These are phyloP conservation scores for Tinamus major DNA, from an alignment of 2,797 vertebrate genomes.

Conservation along the genomic window DNA sequence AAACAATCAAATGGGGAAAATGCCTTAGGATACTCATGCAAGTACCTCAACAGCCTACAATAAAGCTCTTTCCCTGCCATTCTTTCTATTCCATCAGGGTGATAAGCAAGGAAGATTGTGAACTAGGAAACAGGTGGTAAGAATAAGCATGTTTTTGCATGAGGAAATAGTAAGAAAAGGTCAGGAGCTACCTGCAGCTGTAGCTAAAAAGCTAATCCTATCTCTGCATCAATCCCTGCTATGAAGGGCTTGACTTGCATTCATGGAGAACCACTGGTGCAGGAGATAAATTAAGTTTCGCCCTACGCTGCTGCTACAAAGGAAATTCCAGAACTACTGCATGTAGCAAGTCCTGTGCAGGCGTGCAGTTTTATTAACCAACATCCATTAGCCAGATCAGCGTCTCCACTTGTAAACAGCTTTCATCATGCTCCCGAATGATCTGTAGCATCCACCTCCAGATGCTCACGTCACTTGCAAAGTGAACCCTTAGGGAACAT, in stretches of 20 bases:
- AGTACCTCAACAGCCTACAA: background rate
- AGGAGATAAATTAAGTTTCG: background rate
- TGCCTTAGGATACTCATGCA: accelerated
- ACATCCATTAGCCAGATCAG: accelerated
- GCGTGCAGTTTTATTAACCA: background rate
- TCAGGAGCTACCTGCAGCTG: background rate
- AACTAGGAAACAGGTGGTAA: background rate
- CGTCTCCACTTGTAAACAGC: background rate
- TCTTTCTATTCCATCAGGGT: background rate
- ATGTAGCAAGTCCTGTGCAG: background rate
- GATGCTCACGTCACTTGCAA: background rate
- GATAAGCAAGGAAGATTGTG: background rate
- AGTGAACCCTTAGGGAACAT: background rate
- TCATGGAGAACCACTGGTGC: background rate
- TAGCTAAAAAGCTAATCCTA: background rate
- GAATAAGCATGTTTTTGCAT: background rate
- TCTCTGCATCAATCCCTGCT: background rate
- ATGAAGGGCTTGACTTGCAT: background rate
- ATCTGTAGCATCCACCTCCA: background rate
- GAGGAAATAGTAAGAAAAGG: background rate
- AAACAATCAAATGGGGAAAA: background rate
- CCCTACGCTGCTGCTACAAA: background rate
- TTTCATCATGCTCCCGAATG: background rate
- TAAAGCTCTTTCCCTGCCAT: background rate
- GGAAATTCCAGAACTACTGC: background rate